Evolutionary conservation across 2,888 invertebrate species (phyloP).

Genomic region (Lithosia quadra): DNA sequence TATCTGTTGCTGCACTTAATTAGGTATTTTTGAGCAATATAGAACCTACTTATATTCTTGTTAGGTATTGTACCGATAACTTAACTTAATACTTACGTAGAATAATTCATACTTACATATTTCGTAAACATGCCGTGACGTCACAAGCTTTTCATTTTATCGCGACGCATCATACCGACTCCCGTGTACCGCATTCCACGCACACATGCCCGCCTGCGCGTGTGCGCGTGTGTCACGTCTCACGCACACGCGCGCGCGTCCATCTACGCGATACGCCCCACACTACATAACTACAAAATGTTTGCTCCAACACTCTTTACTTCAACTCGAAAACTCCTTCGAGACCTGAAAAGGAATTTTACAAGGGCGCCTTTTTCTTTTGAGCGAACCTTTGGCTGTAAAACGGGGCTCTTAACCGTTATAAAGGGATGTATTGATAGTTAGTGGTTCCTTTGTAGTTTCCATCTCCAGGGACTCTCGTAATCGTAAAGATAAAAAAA

Average conservation of each 20-base stretch:
- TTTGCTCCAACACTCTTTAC: slow-evolving; percentile 61
- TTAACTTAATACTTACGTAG: slow-evolving; percentile 24
- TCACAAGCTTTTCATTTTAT: slow-evolving; percentile 60
- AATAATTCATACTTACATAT: slow-evolving; percentile 25
- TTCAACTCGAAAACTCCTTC: slow-evolving; percentile 69
- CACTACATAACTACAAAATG: slow-evolving; percentile 64
- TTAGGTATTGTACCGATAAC: background rate
- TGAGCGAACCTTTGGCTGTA: slow-evolving; percentile 74
- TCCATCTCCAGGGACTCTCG: slow-evolving; percentile 59
- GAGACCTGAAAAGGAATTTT: slow-evolving; percentile 83
- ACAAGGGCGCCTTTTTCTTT: slow-evolving; percentile 81
- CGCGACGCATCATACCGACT: slow-evolving; percentile 57
- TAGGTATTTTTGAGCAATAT: background rate
- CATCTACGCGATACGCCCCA: slow-evolving; percentile 74
- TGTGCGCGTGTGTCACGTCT: slow-evolving; percentile 62
- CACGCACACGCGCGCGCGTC: slow-evolving; percentile 65
- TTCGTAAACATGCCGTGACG: slow-evolving; percentile 59
- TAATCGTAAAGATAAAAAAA: slow-evolving; percentile 65
- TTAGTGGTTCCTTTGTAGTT: slow-evolving; percentile 73
- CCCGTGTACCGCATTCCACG: slow-evolving; percentile 69
- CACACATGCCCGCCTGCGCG: slow-evolving; percentile 55
- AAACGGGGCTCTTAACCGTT: slow-evolving; percentile 72
- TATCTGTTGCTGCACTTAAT: background rate
- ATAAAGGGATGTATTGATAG: slow-evolving; percentile 70
- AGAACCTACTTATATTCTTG: background rate